phyloP scores from a whole-genome alignment of 2,888 invertebrate species.

The Heliconius ethilla region DNA sequence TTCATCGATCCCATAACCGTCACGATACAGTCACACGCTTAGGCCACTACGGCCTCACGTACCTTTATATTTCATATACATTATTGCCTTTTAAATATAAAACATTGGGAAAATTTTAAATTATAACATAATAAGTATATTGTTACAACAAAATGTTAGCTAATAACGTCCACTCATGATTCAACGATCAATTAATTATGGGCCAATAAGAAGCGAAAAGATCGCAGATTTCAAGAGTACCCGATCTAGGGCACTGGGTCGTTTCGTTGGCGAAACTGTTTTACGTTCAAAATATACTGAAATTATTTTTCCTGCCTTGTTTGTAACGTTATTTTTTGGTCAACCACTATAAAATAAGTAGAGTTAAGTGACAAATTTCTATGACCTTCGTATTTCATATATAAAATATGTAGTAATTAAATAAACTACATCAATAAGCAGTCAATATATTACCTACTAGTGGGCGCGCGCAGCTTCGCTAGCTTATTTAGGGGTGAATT shows the following conservation, averaged over 20 bases:
- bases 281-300: constrained; percentile 26
- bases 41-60: too few relatives aligned
- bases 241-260: constrained; percentile 40
- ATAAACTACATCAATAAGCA: not conserved
- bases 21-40: too few relatives aligned
- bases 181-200: constrained; percentile 43
- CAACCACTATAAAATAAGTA: not conserved
- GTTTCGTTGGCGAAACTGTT: constrained; percentile 41
- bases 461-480: too few relatives aligned
- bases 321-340: not conserved
- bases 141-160: constrained; percentile 34
- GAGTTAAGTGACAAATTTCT: not conserved
- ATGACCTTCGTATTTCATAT: not conserved
- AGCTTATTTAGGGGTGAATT: too few relatives aligned
- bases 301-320: constrained; percentile 4
- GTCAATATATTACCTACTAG: too few relatives aligned
- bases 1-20: too few relatives aligned
- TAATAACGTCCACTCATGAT: constrained; percentile 41
- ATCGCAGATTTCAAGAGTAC: constrained; percentile 42
- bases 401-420: too few relatives aligned
- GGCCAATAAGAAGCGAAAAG: constrained; percentile 42
- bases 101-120: not conserved
- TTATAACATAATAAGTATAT: not conserved
- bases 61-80: not conserved
- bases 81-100: not conserved